phyloP scores from a whole-genome alignment of 2,888 invertebrate species.

The Cantharis lateralis region DNA sequence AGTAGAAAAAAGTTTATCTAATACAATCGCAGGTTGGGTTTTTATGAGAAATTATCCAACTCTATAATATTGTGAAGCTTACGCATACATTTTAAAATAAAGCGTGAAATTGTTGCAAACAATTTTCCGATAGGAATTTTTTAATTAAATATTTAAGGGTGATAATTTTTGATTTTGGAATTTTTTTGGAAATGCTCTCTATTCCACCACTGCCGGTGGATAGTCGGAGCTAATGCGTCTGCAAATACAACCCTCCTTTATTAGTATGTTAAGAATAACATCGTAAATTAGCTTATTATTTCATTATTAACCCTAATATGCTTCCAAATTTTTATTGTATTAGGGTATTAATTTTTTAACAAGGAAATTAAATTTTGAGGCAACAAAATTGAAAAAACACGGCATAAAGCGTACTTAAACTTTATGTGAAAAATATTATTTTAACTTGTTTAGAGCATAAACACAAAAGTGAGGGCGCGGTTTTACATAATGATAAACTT shows the following conservation, averaged over 20 bases:
- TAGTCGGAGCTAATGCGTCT: neutral
- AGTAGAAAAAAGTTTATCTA: neutral
- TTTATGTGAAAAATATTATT: neutral
- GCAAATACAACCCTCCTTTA: neutral
- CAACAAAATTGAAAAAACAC: neutral
- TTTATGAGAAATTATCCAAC: neutral
- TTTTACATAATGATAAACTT: neutral
- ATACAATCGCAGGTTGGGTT: neutral
- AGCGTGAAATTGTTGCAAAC: neutral
- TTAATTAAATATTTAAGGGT: neutral
- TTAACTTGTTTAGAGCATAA: neutral
- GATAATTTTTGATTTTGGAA: too few species aligned
- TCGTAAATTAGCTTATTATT: neutral
- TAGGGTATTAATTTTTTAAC: neutral
- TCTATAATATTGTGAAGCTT: neutral
- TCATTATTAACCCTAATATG: neutral
- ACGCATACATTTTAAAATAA: neutral
- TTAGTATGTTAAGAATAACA: neutral
- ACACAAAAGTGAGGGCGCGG: neutral
- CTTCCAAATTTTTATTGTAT: neutral
- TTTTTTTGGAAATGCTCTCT: too few species aligned
- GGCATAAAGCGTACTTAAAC: neutral
- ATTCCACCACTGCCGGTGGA: too few species aligned
- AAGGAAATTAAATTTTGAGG: neutral
- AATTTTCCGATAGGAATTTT: neutral